Conservation (phyloP, 2,797 vertebrate species). For the Parambassis ranga region DNA sequence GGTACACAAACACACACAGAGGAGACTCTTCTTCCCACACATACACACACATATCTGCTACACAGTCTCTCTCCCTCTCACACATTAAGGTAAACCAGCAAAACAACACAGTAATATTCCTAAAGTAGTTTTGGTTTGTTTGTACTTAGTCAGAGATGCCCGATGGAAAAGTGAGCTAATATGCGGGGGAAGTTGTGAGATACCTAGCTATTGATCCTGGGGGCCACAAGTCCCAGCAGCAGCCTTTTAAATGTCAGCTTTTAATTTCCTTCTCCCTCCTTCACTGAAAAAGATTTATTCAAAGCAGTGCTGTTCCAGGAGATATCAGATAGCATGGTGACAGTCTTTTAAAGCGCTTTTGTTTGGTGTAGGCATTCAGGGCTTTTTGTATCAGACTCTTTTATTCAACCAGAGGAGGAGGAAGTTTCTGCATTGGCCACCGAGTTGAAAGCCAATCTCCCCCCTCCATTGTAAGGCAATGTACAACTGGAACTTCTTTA, state of each 20-base stretch:
- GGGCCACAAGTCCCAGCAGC: constrained; percentile 63
- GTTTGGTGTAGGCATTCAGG: constrained; percentile 78
- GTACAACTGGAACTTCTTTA: constrained; percentile 77
- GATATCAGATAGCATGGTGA: constrained; percentile 80
- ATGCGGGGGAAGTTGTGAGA: constrained; percentile 60
- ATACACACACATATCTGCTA: background rate
- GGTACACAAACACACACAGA: constrained; percentile 18
- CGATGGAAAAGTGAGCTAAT: constrained; percentile 65
- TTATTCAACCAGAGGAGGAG: constrained; percentile 70
- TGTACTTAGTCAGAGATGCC: constrained; percentile 56
- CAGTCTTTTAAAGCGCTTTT: constrained; percentile 81
- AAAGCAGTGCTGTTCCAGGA: constrained; percentile 74
- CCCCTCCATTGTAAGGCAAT: constrained; percentile 71
- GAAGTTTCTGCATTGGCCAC: constrained; percentile 71
- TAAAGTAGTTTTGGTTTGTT: constrained; percentile 60
- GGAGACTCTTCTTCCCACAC: background rate
- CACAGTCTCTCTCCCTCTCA: background rate
- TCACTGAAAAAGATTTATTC: constrained; percentile 72
- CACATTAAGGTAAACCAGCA: constrained; percentile 29
- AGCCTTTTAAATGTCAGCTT: constrained; percentile 77
- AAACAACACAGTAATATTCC: constrained; percentile 59
- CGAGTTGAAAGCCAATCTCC: constrained; percentile 78
- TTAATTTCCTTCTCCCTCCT: constrained; percentile 76
- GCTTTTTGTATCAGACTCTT: constrained; percentile 77
- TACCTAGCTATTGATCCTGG: constrained; percentile 71